Evolutionary conservation across 2,797 vertebrate genomes (phyloP).

Genomic region (Miichthys miiuy): DNA sequence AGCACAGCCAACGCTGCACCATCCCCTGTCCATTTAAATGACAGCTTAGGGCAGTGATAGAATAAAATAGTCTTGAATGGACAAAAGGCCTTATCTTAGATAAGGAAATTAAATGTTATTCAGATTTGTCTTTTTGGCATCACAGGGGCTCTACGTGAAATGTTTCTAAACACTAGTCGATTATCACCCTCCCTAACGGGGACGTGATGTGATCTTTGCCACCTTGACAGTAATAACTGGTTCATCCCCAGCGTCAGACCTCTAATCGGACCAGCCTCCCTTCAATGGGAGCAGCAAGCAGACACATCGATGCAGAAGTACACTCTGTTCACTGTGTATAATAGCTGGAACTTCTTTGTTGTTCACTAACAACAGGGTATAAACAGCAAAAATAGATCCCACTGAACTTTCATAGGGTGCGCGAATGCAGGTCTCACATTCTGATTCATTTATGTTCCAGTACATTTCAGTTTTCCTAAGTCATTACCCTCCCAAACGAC

Average conservation of each 20-base stretch:
- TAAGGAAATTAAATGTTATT: slow-evolving; percentile 78
- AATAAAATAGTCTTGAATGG: slow-evolving; percentile 61
- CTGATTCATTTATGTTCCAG: slow-evolving; percentile 76
- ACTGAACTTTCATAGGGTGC: slow-evolving; percentile 21
- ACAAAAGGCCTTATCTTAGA: slow-evolving; percentile 78
- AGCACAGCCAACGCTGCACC: slow-evolving; percentile 47
- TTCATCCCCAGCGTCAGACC: slow-evolving; percentile 25
- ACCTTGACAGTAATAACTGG: slow-evolving; percentile 49
- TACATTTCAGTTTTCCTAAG: slow-evolving; percentile 74
- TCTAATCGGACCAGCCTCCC: slow-evolving; percentile 31
- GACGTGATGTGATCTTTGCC: slow-evolving; percentile 46
- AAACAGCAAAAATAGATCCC: slow-evolving; percentile 39
- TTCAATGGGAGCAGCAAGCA: slow-evolving; percentile 18
- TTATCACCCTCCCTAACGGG: slow-evolving; percentile 35
- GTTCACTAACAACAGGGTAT: slow-evolving; percentile 29
- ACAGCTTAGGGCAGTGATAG: slow-evolving; percentile 57
- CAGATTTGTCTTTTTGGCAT: slow-evolving; percentile 60
- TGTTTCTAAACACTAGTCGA: slow-evolving; percentile 59
- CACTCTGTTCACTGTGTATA: slow-evolving; percentile 38
- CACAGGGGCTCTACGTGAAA: slow-evolving; percentile 59
- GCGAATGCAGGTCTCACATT: slow-evolving; percentile 46
- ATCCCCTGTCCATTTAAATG: slow-evolving; percentile 54
- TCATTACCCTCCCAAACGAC: slow-evolving; percentile 75
- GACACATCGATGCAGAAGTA: slow-evolving; percentile 24
- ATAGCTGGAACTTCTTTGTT: slow-evolving; percentile 54